Conservation (phyloP, 1,140 invertebrate species). For the Aricia agestis region DNA sequence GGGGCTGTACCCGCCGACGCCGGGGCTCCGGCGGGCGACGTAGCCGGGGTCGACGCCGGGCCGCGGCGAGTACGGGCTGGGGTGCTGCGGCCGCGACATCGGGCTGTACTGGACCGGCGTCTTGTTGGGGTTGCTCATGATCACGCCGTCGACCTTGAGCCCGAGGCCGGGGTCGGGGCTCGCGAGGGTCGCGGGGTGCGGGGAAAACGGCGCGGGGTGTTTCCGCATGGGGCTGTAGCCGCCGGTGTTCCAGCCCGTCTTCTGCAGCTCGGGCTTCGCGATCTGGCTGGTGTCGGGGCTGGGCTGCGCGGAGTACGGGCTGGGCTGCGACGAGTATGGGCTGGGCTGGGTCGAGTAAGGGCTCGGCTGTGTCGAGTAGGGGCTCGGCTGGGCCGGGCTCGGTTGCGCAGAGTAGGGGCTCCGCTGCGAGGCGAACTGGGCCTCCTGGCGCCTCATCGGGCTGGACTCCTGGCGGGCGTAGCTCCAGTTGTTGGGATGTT, state of each 20-base stretch:
- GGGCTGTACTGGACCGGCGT: constrained; percentile 63
- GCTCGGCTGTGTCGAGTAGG: constrained; percentile 66
- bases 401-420: constrained; percentile 72
- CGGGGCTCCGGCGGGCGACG: constrained; percentile 56
- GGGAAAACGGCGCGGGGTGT: constrained; percentile 62
- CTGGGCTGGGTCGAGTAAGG: constrained; percentile 72
- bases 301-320: constrained; percentile 69
- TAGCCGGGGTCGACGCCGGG: constrained; percentile 55
- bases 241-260: constrained; percentile 62
- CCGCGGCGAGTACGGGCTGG: constrained; percentile 61
- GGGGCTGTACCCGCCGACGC: constrained; percentile 63
- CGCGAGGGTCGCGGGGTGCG: constrained; percentile 58
- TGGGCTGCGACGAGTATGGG: constrained; percentile 70
- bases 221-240: constrained; percentile 69
- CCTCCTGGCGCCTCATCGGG: constrained; percentile 67
- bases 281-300: constrained; percentile 72
- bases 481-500: constrained; percentile 65
- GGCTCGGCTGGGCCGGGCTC: constrained; percentile 70
- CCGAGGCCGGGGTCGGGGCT: constrained; percentile 57
- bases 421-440: constrained; percentile 62
- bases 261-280: constrained; percentile 57
- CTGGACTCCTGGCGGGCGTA: constrained; percentile 56
- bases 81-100: constrained; percentile 61
- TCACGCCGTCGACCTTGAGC: constrained; percentile 46
- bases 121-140: constrained; percentile 52